A percentile compares a stretch with the other conserved stretches of the same genome.
Evolutionary conservation across 64 coral and sea anemone genomes (phyloP).

Genomic region (Montipora efflorescens): DNA sequence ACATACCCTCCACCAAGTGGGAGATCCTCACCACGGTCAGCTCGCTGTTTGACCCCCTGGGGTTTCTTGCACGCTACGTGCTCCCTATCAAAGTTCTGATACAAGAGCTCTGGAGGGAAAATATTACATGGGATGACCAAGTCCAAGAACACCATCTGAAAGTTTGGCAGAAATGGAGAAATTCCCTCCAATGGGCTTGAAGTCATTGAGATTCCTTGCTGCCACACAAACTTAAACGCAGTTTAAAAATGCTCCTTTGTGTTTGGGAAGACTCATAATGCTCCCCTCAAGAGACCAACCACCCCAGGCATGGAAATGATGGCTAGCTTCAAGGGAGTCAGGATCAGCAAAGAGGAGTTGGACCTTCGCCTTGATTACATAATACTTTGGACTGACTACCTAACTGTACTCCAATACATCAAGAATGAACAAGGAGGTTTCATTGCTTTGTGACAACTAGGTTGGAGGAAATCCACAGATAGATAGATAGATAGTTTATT

Average conservation of each 20-base stretch:
- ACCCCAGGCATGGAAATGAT: constrained; percentile 27
- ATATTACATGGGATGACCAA: constrained; percentile 28
- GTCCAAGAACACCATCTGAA: neutral
- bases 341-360: neutral
- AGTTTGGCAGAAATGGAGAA: no score
- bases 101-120: constrained; percentile 8
- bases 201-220: constrained; percentile 20
- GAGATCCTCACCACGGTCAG: constrained; percentile 38
- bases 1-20: neutral
- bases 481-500: constrained; percentile 21
- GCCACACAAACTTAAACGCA: neutral
- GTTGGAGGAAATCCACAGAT: constrained; percentile 29
- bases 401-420: constrained; percentile 31
- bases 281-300: constrained; percentile 9
- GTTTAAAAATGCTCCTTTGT: constrained; percentile 22
- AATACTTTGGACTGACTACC: constrained; percentile 40
- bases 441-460: constrained; percentile 32
- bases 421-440: constrained; percentile 53
- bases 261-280: constrained; percentile 30
- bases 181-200: neutral
- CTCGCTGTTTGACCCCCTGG: constrained; percentile 35
- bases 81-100: constrained; percentile 18
- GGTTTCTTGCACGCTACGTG: constrained; percentile 17
- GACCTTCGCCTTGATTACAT: neutral
- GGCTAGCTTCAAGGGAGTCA: neutral